A percentile compares a stretch with the other conserved stretches of the same genome.
Conservation (phyloP, 2,797 vertebrate species). For the Danionella dracula region DNA sequence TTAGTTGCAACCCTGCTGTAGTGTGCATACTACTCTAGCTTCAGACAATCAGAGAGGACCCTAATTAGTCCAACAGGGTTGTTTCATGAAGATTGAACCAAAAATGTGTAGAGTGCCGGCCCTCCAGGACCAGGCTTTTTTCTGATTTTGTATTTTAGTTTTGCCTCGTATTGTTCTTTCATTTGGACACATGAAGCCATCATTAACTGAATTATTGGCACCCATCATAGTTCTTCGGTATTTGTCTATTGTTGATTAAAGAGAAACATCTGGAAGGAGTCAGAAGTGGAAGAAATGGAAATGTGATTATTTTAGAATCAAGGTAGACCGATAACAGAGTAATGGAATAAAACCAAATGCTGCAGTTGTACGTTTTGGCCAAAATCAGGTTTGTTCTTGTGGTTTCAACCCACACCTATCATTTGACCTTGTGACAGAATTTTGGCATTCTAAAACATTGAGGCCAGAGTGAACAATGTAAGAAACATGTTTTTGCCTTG, state of each 20-base stretch:
- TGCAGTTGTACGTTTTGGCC: conserved; percentile 54
- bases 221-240: not conserved
- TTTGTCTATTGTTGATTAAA: conserved; percentile 51
- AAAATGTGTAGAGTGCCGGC: no score
- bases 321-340: conserved; percentile 60
- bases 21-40: no score
- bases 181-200: no score
- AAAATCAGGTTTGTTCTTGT: conserved; percentile 12
- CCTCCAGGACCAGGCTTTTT: no score
- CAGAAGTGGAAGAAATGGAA: conserved; percentile 57
- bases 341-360: conserved; percentile 56
- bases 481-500: conserved; percentile 14
- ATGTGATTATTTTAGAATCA: conserved; percentile 63
- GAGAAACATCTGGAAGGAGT: conserved; percentile 64
- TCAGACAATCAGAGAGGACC: no score
- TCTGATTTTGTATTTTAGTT: no score
- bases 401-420: conserved; percentile 14
- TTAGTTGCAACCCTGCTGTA: no score
- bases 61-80: no score
- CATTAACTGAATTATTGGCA: not conserved
- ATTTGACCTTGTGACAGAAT: not conserved
- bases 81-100: no score
- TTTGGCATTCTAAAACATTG: not conserved
- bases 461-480: conserved; percentile 10
- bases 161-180: no score